Evolutionary conservation across 2,888 invertebrate species (phyloP).

Genomic region (Drosophila infuscata): DNA sequence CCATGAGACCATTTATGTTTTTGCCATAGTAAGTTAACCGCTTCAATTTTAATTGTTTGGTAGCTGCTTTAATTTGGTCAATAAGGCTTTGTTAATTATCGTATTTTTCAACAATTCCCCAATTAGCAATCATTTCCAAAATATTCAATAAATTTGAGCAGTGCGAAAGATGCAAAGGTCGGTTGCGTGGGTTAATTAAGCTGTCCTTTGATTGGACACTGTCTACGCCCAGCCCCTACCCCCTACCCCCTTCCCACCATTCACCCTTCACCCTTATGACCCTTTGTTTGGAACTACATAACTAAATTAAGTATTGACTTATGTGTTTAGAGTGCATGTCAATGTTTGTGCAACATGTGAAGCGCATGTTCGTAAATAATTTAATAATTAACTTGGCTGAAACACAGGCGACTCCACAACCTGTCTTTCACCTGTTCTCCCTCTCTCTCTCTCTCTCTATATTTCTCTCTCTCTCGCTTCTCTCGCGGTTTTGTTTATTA

Average conservation of each 20-base stretch:
- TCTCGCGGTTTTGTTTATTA: slow-evolving; percentile 22
- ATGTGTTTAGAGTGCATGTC: slow-evolving; percentile 28
- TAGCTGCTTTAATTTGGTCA: neutral
- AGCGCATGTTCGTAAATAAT: slow-evolving; percentile 42
- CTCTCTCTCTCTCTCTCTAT: neutral
- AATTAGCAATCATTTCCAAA: neutral
- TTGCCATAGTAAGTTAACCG: neutral
- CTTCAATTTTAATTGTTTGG: neutral
- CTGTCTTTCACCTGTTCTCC: neutral
- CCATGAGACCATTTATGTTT: neutral
- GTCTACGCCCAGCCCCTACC: neutral
- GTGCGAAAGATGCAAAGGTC: neutral
- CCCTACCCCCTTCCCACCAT: fast-evolving
- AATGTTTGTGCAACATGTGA: neutral
- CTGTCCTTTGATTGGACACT: neutral
- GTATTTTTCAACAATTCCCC: neutral
- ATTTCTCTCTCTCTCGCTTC: neutral
- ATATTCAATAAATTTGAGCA: neutral
- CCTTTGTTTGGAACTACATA: neutral
- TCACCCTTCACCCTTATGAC: neutral
- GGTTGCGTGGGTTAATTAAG: neutral
- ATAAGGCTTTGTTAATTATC: neutral
- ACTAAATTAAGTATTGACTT: slow-evolving; percentile 24
- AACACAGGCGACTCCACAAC: neutral
- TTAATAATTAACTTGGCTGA: slow-evolving; percentile 28